A percentile compares a stretch with the other conserved stretches of the same genome.
Conservation (phyloP, 2,797 vertebrate species). For the Sebastes minor region DNA sequence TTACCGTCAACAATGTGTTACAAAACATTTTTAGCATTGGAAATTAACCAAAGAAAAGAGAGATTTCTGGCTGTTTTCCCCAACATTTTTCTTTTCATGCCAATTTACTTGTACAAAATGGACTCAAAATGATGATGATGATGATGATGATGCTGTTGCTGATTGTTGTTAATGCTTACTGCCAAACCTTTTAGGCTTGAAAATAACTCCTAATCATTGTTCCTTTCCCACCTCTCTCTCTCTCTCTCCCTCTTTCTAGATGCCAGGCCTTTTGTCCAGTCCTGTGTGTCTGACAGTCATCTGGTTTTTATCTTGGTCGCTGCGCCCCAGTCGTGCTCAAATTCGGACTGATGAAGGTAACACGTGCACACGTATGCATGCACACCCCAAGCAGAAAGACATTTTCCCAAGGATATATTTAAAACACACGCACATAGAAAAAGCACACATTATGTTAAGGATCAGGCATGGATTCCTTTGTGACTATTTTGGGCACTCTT, state of each 20-base stretch:
- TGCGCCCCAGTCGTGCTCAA: conserved; percentile 69
- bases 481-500: conserved; percentile 25
- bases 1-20: background rate
- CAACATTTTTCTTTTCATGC: conserved; percentile 1
- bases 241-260: conserved; percentile 62
- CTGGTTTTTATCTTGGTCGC: conserved; percentile 78
- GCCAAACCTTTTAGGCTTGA: background rate
- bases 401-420: background rate
- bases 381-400: background rate
- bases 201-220: conserved; percentile 10
- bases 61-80: background rate
- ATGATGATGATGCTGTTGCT: conserved; percentile 6
- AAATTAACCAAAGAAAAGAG: conserved; percentile 10
- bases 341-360: conserved; percentile 83
- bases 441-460: conserved; percentile 11
- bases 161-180: conserved; percentile 3
- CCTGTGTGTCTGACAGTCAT: conserved; percentile 83
- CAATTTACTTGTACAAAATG: conserved; percentile 10
- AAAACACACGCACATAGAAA: background rate
- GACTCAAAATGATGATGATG: conserved; percentile 7
- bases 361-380: background rate
- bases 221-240: background rate
- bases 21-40: background rate
- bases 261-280: conserved; percentile 80
- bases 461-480: conserved; percentile 30